Conservation (phyloP, 1,140 invertebrate genomes). For the Conus betulinus region DNA sequence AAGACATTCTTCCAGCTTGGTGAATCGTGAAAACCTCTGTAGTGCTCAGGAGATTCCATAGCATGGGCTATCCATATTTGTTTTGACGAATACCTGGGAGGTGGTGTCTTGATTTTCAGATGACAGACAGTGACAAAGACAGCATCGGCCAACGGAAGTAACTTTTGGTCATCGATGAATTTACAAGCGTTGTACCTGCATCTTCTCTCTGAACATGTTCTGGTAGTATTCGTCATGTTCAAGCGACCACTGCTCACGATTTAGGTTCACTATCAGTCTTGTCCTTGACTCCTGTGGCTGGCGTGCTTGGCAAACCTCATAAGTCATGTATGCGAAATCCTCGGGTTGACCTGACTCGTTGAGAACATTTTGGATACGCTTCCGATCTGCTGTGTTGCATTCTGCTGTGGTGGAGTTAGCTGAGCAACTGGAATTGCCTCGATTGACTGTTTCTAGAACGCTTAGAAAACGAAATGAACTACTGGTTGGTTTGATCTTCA, state of each 20-base stretch:
- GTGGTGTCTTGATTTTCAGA: not conserved
- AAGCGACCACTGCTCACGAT: not conserved
- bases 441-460: too few species aligned
- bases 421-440: too few species aligned
- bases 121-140: not conserved
- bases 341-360: too few species aligned
- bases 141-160: not conserved
- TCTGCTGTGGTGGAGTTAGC: too few species aligned
- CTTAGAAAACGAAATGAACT: too few species aligned
- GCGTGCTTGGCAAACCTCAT: too few species aligned
- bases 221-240: not conserved
- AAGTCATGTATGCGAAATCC: too few species aligned
- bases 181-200: not conserved
- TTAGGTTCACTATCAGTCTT: not conserved
- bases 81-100: not conserved
- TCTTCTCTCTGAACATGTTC: not conserved
- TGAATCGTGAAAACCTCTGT: not conserved
- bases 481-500: too few species aligned
- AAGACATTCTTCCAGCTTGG: constrained; percentile 18
- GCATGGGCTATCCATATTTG: not conserved
- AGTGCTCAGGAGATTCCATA: not conserved
- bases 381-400: too few species aligned
- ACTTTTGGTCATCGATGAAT: not conserved
- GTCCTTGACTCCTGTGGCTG: too few species aligned
- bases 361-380: too few species aligned